Evolutionary conservation across 1,140 invertebrate genomes (phyloP), one percentile per base, ranked within the genome.

Genomic region (Aphaenogaster ashmeadi): DNA sequence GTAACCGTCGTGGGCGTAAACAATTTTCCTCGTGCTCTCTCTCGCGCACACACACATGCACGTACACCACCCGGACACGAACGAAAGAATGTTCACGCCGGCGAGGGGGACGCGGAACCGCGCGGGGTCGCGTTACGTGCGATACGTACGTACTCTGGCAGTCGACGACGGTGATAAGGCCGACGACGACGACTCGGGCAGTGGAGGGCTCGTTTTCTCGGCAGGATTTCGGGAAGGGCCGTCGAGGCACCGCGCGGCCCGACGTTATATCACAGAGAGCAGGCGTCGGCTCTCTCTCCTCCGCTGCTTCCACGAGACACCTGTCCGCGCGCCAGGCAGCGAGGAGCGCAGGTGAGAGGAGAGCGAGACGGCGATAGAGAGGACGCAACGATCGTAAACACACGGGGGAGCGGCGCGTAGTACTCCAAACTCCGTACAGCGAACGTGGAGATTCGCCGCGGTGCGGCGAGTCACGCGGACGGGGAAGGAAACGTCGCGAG

Each of bases 321-420:
- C 89, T 91, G 89, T 90, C 78, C 88, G 80, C 89, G 58, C 47
- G 77, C 38, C 54, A 77, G 38, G 77, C 79, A 2, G 18, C 27
- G 58, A 75, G 56, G 54, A 50, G 52, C 47, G 89, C 89, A 91
- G 89, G 89, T 91, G 89, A 91, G 89, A 88, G 90, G 88, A 72
- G 75, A 88, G 79, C 71, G 86, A 86, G 91, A 87, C 89, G 87
- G 72, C 86, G 86, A 89, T 78, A 90, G 86, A 88, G 86, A 91
- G 90, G 91, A 90, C 88, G 92, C 88, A 85, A 91, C 89, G 88
- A 88, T 91, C 74, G 91, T 90, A 92, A 86, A 91, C 87, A 91
- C 86, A 88, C 79, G 38, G 89, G 27, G 89, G 89, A 90, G 89
- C 88, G 86, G 88, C 77, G 86, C 86, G 89, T 89, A 90, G 58